phyloP scores from a whole-genome alignment of 2,888 invertebrate species.

The Cantharis nigra region DNA sequence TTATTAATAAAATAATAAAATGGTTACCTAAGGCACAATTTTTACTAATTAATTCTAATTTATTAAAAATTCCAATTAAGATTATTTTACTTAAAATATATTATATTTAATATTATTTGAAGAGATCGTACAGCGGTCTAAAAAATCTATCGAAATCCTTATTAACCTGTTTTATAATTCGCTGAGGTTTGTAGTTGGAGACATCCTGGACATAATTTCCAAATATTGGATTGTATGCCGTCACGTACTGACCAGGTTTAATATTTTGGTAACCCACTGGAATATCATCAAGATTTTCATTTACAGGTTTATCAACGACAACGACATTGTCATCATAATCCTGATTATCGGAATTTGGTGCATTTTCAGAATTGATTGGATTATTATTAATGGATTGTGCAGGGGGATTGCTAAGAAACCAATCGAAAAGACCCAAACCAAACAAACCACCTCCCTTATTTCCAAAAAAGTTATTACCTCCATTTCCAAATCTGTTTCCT shows the following conservation, averaged over 20 bases:
- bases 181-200: conserved; percentile 30
- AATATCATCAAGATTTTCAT: conserved; percentile 20
- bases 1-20: neutral
- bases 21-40: neutral
- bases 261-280: conserved; percentile 7
- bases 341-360: neutral
- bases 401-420: neutral
- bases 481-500: neutral
- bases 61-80: neutral
- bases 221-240: conserved; percentile 28
- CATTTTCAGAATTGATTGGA: neutral
- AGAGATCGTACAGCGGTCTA: conserved; percentile 30
- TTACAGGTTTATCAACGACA: conserved; percentile 13
- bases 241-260: conserved; percentile 10
- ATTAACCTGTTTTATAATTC: conserved; percentile 25
- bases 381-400: neutral
- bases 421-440: conserved; percentile 5
- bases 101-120: conserved; percentile 9
- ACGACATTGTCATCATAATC: neutral
- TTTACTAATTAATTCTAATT: neutral
- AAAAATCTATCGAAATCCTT: conserved; percentile 31
- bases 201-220: conserved; percentile 30
- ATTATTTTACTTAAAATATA: neutral
- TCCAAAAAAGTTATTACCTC: neutral
- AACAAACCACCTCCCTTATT: conserved; percentile 1